A percentile compares a stretch with the other conserved stretches of the same genome.
Evolutionary conservation across 2,113 vertebrate species (phyloP).

Genomic region (Vulpes vulpes): DNA sequence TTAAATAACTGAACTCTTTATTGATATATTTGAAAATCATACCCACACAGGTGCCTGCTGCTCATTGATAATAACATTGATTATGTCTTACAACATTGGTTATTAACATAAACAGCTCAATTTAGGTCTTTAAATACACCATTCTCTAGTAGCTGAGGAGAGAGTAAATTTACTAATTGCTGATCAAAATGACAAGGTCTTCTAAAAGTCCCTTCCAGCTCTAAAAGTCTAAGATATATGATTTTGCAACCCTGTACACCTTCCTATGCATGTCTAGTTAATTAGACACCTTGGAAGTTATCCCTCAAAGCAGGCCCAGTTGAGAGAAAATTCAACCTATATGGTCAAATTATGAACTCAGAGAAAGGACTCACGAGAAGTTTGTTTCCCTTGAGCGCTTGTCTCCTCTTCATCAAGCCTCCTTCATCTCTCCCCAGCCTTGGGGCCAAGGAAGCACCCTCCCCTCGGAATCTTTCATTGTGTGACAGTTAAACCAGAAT

Average conservation of each 20-base stretch:
- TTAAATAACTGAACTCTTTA: background rate
- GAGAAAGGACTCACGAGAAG: background rate
- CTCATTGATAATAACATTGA: background rate
- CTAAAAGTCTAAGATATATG: background rate
- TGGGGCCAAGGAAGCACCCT: background rate
- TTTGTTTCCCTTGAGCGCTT: background rate
- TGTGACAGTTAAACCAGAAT: conserved; percentile 37
- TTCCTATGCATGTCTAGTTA: background rate
- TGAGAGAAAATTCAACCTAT: background rate
- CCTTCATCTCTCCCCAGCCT: background rate
- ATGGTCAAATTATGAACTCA: background rate
- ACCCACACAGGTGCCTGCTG: background rate
- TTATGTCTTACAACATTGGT: background rate
- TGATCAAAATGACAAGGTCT: conserved; percentile 44
- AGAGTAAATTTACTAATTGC: conserved; percentile 23
- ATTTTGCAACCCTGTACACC: background rate
- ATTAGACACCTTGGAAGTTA: background rate
- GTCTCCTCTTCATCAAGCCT: background rate
- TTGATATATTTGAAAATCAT: background rate
- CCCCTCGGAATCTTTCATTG: background rate
- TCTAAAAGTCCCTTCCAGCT: background rate
- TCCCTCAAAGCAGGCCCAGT: background rate
- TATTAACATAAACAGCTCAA: background rate
- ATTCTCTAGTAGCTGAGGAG: background rate
- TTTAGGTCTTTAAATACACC: background rate